A percentile compares a stretch with the other conserved stretches of the same genome.
Conservation (phyloP, 2,113 vertebrate genomes). For the Ptilonorhynchus violaceus region DNA sequence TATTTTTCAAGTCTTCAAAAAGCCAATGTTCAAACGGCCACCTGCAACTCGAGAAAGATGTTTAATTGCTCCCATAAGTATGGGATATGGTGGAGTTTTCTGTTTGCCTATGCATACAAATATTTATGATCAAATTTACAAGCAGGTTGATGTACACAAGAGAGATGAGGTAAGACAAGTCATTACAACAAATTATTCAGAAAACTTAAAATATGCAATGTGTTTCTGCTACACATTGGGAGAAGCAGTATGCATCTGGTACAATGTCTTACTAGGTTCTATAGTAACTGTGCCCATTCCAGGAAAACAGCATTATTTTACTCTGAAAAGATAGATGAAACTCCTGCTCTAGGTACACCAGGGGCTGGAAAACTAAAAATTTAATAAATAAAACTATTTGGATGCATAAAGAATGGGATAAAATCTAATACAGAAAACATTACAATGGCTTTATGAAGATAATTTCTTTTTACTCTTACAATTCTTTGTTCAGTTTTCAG, state of each 20-base stretch:
- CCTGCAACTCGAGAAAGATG: background rate
- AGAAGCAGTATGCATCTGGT: background rate
- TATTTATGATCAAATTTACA: constrained; percentile 1
- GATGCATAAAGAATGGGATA: background rate
- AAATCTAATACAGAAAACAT: background rate
- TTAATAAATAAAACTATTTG: background rate
- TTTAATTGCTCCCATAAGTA: background rate
- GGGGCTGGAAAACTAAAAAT: background rate
- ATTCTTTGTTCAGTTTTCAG: background rate
- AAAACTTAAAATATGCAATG: background rate
- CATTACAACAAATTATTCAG: background rate
- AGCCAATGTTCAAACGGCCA: background rate
- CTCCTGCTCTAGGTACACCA: background rate
- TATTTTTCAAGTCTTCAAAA: background rate
- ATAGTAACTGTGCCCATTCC: background rate
- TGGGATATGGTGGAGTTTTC: background rate
- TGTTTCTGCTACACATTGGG: background rate
- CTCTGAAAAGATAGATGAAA: background rate
- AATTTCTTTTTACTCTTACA: background rate
- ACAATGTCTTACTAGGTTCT: background rate
- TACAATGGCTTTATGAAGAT: background rate
- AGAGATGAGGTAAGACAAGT: background rate
- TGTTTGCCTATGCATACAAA: background rate
- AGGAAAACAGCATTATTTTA: background rate
- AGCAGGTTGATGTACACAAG: background rate